phyloP scores from a whole-genome alignment of 2,113 vertebrate species.

The Prionailurus bengalensis region DNA sequence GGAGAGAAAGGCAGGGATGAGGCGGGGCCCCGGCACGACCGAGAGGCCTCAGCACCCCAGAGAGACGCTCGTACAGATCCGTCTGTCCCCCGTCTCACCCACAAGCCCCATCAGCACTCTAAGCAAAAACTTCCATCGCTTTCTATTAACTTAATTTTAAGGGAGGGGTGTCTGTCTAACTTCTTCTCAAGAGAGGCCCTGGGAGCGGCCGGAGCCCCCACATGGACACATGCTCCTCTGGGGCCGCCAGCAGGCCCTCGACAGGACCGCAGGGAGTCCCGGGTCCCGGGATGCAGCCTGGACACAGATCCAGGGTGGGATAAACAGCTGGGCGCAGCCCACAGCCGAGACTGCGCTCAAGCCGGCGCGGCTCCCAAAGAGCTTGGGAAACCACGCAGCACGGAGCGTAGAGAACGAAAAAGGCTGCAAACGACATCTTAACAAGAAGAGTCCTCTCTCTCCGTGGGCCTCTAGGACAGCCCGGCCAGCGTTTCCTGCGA shows the following conservation, averaged over 20 bases:
- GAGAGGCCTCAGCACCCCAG: not conserved
- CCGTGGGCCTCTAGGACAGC: not conserved
- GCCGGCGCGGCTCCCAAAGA: fast-evolving
- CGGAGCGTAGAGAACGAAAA: fast-evolving
- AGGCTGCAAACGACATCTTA: fast-evolving
- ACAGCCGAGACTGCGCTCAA: not conserved
- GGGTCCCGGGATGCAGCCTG: not conserved
- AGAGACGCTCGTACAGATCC: not conserved
- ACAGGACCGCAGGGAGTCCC: fast-evolving
- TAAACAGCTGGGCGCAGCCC: fast-evolving
- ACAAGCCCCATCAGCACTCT: fast-evolving
- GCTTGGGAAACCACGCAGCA: not conserved
- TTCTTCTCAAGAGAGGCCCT: not conserved
- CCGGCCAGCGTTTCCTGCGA: not conserved
- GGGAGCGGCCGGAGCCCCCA: not conserved
- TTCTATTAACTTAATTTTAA: fast-evolving
- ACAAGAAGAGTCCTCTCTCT: not conserved
- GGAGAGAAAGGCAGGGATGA: too few relatives aligned
- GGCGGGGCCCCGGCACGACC: not conserved
- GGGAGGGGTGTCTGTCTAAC: not conserved
- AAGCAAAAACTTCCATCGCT: not conserved
- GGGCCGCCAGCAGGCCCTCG: not conserved
- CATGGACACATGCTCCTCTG: fast-evolving
- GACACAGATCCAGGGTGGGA: not conserved
- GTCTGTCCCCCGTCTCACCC: fast-evolving